Conservation (phyloP, 2,888 invertebrate species). For the Perizoma flavofasciatum region DNA sequence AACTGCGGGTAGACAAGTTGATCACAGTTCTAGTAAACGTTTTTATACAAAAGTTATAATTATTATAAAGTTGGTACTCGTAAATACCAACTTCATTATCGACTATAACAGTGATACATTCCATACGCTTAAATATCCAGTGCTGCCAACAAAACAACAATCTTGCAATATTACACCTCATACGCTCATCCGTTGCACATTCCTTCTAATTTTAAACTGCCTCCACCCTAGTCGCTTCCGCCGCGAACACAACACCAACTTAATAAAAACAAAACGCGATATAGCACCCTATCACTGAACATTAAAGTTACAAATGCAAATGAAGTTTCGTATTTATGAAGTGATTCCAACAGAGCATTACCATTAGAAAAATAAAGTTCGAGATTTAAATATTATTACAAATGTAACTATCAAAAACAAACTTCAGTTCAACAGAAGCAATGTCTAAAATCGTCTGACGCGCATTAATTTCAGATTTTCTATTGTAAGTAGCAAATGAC, state of each 20-base stretch:
- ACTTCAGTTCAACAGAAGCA: neutral
- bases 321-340: constrained; percentile 43
- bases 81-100: too few relatives aligned
- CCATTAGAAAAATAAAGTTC: constrained; percentile 58
- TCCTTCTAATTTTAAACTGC: constrained; percentile 57
- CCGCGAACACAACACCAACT: constrained; percentile 51
- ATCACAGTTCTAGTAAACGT: too few relatives aligned
- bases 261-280: constrained; percentile 50
- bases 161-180: constrained; percentile 64
- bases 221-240: constrained; percentile 54
- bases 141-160: constrained; percentile 36
- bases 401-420: constrained; percentile 39
- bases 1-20: constrained; percentile 2
- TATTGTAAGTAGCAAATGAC: constrained; percentile 17
- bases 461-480: constrained; percentile 20
- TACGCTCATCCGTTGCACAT: constrained; percentile 59
- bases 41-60: too few relatives aligned
- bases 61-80: too few relatives aligned
- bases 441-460: constrained; percentile 1
- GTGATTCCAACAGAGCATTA: constrained; percentile 58
- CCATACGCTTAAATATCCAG: constrained; percentile 24
- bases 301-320: constrained; percentile 23
- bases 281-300: constrained; percentile 19
- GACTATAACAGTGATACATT: too few relatives aligned
- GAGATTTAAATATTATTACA: constrained; percentile 62